phyloP scores from a whole-genome alignment of 2,888 invertebrate genomes.

The Oxyscelio sp. region DNA sequence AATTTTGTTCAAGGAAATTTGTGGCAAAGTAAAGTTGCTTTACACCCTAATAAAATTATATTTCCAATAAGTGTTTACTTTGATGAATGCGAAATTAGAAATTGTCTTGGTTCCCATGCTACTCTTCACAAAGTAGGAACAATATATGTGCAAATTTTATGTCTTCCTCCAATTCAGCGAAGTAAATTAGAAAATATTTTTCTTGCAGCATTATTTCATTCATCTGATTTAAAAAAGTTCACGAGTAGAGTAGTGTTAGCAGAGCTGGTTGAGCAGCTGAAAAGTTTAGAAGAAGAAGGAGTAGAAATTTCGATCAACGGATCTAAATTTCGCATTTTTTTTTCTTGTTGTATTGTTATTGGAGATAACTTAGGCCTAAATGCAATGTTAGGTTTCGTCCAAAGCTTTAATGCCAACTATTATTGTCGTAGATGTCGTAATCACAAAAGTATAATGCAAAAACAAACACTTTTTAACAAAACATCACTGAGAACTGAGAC shows the following conservation, averaged over 20 bases:
- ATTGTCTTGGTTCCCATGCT: conserved; percentile 62
- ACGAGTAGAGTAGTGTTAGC: conserved; percentile 24
- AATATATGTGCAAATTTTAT: conserved; percentile 58
- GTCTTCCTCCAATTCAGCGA: conserved; percentile 57
- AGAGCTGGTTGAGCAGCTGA: conserved; percentile 55
- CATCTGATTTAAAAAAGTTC: conserved; percentile 47
- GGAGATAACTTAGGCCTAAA: conserved; percentile 53
- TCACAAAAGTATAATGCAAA: neutral
- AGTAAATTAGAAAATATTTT: conserved; percentile 59
- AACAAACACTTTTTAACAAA: neutral
- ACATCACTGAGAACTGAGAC: conserved; percentile 5
- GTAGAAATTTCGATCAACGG: conserved; percentile 39
- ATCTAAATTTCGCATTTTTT: conserved; percentile 10
- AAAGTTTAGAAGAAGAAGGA: conserved; percentile 54
- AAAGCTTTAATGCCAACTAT: conserved; percentile 31
- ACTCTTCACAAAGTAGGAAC: conserved; percentile 58
- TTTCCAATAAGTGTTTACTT: conserved; percentile 69
- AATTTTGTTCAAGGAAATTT: conserved; percentile 51
- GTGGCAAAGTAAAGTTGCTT: conserved; percentile 34
- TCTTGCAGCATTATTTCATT: conserved; percentile 43
- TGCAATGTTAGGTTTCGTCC: conserved; percentile 31
- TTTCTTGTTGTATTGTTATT: conserved; percentile 25
- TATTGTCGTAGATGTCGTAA: conserved; percentile 25
- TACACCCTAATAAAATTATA: conserved; percentile 37
- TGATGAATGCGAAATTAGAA: conserved; percentile 70